Evolutionary conservation across 2,797 vertebrate genomes (phyloP).

Genomic region (Ctenochaetus hawaiiensis): DNA sequence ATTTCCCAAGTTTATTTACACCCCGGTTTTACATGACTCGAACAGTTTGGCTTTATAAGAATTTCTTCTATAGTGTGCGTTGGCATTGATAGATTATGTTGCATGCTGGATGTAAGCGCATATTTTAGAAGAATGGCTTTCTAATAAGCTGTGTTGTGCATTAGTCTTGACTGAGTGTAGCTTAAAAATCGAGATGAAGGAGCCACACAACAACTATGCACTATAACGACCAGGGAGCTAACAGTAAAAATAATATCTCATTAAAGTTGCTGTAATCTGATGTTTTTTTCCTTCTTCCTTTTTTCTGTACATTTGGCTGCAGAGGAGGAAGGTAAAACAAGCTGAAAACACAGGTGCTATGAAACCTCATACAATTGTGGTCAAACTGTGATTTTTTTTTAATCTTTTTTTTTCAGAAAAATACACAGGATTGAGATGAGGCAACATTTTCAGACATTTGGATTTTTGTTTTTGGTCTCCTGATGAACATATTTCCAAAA

Average conservation of each 20-base stretch:
- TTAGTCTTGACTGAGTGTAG: slow-evolving; percentile 30
- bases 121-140: slow-evolving; percentile 45
- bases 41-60: slow-evolving; percentile 7
- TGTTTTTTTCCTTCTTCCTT: background rate
- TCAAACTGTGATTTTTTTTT: no score
- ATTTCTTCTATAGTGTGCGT: slow-evolving; percentile 31
- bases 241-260: slow-evolving; percentile 23
- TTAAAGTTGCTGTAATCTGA: background rate
- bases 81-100: slow-evolving; percentile 33
- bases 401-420: no score
- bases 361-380: no score
- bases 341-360: background rate
- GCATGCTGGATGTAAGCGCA: slow-evolving; percentile 10
- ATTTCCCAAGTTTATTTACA: slow-evolving; percentile 68
- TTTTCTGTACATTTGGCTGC: background rate
- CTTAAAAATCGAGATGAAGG: slow-evolving; percentile 41
- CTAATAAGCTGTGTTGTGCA: slow-evolving; percentile 3
- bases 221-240: background rate
- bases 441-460: no score
- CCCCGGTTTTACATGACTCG: slow-evolving; percentile 51
- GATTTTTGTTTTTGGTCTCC: no score
- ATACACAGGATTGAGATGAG: no score
- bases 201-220: slow-evolving; percentile 28
- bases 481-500: no score
- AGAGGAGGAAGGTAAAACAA: background rate